A percentile compares a stretch with the other conserved stretches of the same genome.
Evolutionary conservation across 1,140 invertebrate species (phyloP).

Genomic region (Macrostomum lignano): DNA sequence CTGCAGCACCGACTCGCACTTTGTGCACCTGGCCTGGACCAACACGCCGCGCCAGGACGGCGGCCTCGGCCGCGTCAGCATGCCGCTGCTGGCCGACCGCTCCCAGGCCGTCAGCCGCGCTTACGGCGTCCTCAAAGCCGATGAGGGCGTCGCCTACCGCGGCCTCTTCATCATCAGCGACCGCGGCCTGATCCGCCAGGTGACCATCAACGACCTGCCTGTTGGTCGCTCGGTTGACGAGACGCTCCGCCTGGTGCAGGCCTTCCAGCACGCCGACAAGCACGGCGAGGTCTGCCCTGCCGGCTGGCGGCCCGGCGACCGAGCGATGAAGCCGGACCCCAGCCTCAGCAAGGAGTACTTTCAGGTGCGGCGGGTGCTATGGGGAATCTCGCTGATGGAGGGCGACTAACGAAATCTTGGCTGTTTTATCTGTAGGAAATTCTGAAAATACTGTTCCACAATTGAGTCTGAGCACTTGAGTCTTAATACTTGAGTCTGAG

Average conservation of each 20-base stretch:
- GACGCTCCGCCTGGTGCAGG: slow-evolving; percentile 5
- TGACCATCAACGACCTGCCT: slow-evolving; percentile 8
- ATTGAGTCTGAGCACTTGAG: too few species aligned
- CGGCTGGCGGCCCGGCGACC: slow-evolving; percentile 47
- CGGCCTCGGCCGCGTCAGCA: slow-evolving; percentile 74
- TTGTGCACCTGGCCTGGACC: slow-evolving; percentile 58
- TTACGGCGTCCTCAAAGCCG: slow-evolving; percentile 73
- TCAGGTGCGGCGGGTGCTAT: too few species aligned
- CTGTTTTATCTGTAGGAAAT: too few species aligned
- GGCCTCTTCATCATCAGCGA: slow-evolving; percentile 7
- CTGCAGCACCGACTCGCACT: slow-evolving; percentile 63
- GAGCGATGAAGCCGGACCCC: slow-evolving; percentile 52
- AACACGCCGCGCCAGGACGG: slow-evolving; percentile 56
- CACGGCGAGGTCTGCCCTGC: slow-evolving; percentile 41
- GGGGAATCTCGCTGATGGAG: too few species aligned
- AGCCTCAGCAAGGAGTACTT: slow-evolving; percentile 50
- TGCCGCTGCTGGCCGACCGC: slow-evolving; percentile 78
- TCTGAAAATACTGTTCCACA: too few species aligned
- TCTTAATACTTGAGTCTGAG: too few species aligned
- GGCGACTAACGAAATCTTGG: too few species aligned
- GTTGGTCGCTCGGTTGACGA: slow-evolving; percentile 9
- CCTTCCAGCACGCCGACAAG: slow-evolving; percentile 9
- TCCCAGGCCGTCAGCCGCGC: slow-evolving; percentile 49
- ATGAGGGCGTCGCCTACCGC: slow-evolving; percentile 45
- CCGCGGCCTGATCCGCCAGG: slow-evolving; percentile 6